A percentile compares a stretch with the other conserved stretches of the same genome.
Evolutionary conservation across 2,797 vertebrate species (phyloP).

Genomic region (Hyperoplus lanceolatus): DNA sequence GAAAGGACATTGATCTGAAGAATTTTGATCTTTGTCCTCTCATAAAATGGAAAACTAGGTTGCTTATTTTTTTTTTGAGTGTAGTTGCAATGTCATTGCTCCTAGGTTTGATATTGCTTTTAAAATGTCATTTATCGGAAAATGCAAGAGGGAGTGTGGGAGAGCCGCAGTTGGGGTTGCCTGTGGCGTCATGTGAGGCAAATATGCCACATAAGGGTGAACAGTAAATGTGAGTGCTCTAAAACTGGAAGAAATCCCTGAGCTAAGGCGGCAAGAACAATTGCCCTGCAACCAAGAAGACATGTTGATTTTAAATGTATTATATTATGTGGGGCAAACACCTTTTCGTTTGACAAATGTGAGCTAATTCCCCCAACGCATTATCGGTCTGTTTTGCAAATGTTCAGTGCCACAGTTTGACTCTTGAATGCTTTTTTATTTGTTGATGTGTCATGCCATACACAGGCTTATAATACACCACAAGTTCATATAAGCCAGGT

Average conservation of each 20-base stretch:
- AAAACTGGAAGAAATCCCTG: neutral
- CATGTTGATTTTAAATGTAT: neutral
- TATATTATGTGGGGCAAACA: neutral
- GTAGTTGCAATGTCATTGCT: neutral
- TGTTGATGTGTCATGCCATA: neutral
- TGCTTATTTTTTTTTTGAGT: no score
- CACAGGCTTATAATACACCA: constrained; percentile 9
- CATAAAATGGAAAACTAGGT: no score
- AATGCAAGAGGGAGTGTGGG: no score
- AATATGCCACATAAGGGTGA: no score
- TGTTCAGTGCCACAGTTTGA: neutral
- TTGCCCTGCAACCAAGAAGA: neutral
- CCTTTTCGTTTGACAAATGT: neutral
- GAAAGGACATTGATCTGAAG: no score
- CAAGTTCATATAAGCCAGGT: constrained; percentile 10
- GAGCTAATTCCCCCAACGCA: fast-evolving
- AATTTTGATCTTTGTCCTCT: no score
- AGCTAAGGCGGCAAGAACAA: neutral
- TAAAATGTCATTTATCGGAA: no score
- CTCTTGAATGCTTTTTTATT: neutral
- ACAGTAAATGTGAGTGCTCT: no score
- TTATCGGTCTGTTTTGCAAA: neutral
- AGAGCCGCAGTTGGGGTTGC: no score
- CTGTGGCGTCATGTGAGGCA: no score
- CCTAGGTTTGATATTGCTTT: neutral